Percentiles rank a stretch among this genome's conserved stretches.
Evolutionary conservation across 1,140 invertebrate species (phyloP).

Genomic region (Neodiprion pinetum): DNA sequence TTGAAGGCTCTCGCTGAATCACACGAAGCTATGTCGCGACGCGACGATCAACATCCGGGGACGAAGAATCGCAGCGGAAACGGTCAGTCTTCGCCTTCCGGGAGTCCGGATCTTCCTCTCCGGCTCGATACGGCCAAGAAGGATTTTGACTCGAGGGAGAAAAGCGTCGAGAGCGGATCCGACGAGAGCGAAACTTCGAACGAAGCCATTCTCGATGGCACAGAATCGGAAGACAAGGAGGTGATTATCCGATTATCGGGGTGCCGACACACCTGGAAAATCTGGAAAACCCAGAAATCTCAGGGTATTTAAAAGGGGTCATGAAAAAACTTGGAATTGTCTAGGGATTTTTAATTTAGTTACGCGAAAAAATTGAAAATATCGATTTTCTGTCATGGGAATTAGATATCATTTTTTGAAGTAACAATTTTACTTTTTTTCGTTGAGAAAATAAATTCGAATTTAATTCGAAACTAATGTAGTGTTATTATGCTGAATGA

Average conservation of each 20-base stretch:
- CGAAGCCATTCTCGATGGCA: conserved; percentile 33
- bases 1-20: conserved; percentile 47
- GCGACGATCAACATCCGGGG: conserved; percentile 28
- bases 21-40: conserved; percentile 49
- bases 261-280: neutral
- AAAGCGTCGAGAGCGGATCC: conserved; percentile 34
- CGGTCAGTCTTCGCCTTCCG: neutral
- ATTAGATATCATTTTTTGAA: too few species aligned
- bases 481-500: too few species aligned
- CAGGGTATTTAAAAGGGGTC: too few species aligned
- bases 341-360: too few species aligned
- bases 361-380: too few species aligned
- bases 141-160: conserved; percentile 42
- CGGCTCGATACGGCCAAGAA: conserved; percentile 12
- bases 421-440: too few species aligned
- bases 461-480: too few species aligned
- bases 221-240: conserved; percentile 12
- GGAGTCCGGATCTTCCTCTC: neutral
- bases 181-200: conserved; percentile 42
- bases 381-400: too few species aligned
- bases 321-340: neutral
- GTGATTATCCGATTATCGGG: conserved; percentile 12
- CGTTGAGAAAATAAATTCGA: too few species aligned
- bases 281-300: too few species aligned
- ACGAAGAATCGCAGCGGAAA: neutral